Evolutionary conservation across 2,113 vertebrate species (phyloP).

Genomic region (Dryoscopus gambensis): DNA sequence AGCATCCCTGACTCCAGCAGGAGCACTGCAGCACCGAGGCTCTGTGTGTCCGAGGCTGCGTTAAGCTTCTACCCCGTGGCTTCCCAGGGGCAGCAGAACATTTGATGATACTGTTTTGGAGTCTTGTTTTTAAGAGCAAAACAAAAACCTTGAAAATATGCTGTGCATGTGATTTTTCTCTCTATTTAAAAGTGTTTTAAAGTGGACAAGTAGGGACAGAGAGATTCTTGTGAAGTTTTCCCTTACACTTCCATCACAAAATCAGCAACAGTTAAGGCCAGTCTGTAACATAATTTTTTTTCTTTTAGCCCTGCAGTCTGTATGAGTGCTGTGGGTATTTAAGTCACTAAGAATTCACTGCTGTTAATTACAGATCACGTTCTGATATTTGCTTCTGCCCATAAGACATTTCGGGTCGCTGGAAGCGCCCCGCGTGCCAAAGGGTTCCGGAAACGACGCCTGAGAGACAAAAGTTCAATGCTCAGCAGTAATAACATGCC

Average conservation of each 20-base stretch:
- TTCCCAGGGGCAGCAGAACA: neutral
- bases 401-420: conserved; percentile 38
- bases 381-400: conserved; percentile 42
- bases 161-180: neutral
- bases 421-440: conserved; percentile 26
- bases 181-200: neutral
- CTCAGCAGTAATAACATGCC: conserved; percentile 14
- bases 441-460: neutral
- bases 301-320: neutral
- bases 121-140: neutral
- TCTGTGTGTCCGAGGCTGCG: accelerated
- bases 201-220: neutral
- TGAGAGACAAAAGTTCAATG: conserved; percentile 44
- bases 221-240: neutral
- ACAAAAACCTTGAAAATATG: neutral
- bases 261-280: neutral
- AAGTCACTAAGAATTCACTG: neutral
- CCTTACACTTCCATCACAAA: neutral
- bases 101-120: neutral
- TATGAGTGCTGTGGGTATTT: neutral
- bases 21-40: neutral
- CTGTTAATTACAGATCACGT: conserved; percentile 44
- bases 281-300: neutral
- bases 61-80: accelerated
- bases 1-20: neutral